These are phyloP conservation scores for Fratercula arctica DNA, from an alignment of 2,797 vertebrate genomes.

Conservation along the genomic window DNA sequence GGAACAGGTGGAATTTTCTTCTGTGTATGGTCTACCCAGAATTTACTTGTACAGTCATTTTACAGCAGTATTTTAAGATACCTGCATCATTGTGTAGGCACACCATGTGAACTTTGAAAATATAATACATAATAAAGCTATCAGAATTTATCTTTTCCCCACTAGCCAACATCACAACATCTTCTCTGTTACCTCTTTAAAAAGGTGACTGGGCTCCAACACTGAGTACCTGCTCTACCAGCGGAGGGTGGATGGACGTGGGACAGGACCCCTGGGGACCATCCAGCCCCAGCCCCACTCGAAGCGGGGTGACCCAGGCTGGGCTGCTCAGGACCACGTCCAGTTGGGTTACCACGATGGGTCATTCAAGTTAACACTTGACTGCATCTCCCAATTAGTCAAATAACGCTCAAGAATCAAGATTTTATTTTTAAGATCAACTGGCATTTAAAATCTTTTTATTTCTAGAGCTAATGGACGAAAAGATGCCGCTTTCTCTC, in stretches of 20 bases:
- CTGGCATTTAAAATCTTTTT: neutral
- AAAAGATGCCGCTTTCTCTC: neutral
- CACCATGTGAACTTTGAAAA: neutral
- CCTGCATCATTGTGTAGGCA: neutral
- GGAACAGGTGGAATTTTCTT: neutral
- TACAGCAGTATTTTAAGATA: neutral
- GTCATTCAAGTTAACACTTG: neutral
- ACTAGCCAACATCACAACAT: neutral
- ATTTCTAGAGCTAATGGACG: neutral
- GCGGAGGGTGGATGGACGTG: rapidly evolving
- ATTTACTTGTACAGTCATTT: neutral
- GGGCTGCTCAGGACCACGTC: neutral
- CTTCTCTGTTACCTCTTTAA: neutral
- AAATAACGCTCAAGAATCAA: neutral
- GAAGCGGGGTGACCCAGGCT: neutral
- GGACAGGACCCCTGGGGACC: neutral
- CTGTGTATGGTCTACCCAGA: neutral
- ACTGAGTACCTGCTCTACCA: neutral
- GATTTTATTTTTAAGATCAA: neutral
- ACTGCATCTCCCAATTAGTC: neutral
- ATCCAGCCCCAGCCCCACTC: rapidly evolving
- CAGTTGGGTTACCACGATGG: rapidly evolving
- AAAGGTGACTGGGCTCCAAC: neutral
- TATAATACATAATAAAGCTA: neutral
- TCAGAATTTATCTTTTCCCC: neutral